Conservation (phyloP, 2,888 invertebrate genomes). For the Halictus ligatus region DNA sequence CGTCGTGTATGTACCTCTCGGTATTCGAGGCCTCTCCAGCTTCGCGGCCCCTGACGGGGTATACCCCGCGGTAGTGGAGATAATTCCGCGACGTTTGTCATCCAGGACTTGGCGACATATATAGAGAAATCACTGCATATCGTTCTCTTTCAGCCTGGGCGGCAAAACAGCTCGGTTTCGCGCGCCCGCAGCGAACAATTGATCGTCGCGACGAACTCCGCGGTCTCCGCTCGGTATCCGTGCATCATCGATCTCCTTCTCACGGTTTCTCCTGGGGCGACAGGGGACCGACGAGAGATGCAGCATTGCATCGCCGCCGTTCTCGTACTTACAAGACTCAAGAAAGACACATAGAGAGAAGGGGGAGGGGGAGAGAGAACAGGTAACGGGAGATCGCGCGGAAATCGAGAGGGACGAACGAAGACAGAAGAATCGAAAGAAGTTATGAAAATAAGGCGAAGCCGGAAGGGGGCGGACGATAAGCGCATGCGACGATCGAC, state of each 20-base stretch:
- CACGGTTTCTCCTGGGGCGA: constrained; percentile 77
- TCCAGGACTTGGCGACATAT: too few relatives aligned
- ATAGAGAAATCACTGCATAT: too few relatives aligned
- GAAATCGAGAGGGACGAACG: constrained; percentile 26
- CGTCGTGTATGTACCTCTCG: too few relatives aligned
- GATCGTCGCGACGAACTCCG: constrained; percentile 31
- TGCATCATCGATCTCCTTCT: constrained; percentile 80
- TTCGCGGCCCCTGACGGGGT: too few relatives aligned
- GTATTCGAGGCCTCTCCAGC: too few relatives aligned
- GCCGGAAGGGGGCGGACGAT: constrained; percentile 83
- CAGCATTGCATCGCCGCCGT: not conserved
- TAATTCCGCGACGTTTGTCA: too few relatives aligned
- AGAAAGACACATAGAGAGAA: not conserved
- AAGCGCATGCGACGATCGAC: constrained; percentile 83
- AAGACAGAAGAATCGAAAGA: constrained; percentile 78
- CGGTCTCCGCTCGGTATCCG: constrained; percentile 51
- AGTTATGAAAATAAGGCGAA: constrained; percentile 83
- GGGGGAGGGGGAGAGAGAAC: not conserved
- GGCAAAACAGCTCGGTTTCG: constrained; percentile 22
- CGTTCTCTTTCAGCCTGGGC: not conserved
- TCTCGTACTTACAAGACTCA: not conserved
- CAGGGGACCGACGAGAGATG: not conserved
- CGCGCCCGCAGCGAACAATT: constrained; percentile 16
- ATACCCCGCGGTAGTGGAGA: too few relatives aligned
- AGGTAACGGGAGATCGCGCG: not conserved